phyloP scores from a whole-genome alignment of 35 echinoderm and acorn worm species.

The Apostichopus japonicus region DNA sequence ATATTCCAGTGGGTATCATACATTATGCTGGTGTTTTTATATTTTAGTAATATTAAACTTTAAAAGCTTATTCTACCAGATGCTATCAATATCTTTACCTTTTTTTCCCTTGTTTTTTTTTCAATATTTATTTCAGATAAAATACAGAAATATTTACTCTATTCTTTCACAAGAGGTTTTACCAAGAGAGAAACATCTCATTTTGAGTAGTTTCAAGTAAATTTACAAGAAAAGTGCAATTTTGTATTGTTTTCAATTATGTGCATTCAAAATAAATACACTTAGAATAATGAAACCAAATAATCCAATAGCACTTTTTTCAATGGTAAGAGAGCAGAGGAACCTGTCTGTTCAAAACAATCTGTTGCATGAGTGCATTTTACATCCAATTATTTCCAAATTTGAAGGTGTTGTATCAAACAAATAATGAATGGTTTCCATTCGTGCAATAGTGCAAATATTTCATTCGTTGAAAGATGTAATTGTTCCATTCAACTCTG shows the following conservation, averaged over 20 bases:
- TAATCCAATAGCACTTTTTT: no score
- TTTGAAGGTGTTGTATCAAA: no score
- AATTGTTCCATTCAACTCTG: no score
- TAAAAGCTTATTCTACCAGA: background rate
- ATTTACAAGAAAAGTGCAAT: constrained; percentile 53
- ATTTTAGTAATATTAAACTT: background rate
- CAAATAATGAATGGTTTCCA: no score
- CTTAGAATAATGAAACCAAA: background rate
- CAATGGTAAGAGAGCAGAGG: no score
- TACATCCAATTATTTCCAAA: no score
- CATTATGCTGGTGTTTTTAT: background rate
- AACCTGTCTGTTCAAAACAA: no score
- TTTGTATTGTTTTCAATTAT: constrained; percentile 63
- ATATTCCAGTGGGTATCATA: background rate
- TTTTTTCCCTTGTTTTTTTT: background rate
- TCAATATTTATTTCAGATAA: constrained; percentile 36
- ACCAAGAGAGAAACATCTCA: background rate
- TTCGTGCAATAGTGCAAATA: no score
- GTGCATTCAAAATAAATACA: constrained; percentile 43
- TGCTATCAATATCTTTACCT: background rate
- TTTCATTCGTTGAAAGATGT: no score
- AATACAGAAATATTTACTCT: background rate
- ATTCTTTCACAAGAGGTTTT: constrained; percentile 44
- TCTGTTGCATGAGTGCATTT: no score
- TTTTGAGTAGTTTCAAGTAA: constrained; percentile 1